Base-by-base conservation (phyloP, 2,797 vertebrate genomes). In the Cryptoprocta ferox region DNA sequence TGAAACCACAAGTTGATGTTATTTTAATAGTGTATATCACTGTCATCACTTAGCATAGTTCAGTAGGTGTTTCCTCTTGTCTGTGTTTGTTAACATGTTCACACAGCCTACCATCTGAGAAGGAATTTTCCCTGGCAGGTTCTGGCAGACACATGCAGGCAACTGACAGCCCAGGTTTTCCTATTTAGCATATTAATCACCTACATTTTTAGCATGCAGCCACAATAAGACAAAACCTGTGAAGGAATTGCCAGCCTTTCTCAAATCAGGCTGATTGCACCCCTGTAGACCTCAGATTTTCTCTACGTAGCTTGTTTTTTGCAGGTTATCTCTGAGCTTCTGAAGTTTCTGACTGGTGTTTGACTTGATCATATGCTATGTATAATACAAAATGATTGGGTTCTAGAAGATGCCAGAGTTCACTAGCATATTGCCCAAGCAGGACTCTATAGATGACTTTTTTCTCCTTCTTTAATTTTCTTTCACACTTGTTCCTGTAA, bases 401-500 rank as follows among this genome's bases (percentile, higher is more conserved):
- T 98, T 98, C 96, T 96, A 96, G 90, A 78, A 94, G 50, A n/a
- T 61, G 30, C 14, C 65, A 76, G 70, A 61, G 5, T 65, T 91
- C 81, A 93, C 65, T 19, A 92, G 39, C 50, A 42, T 90, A 28
- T 28, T 80, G 65, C 28, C 50, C 81, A 35, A 61, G 30, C 53
- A 96, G 39, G 15, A 71, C 9, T 98, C 94, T 89, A 19, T 48
- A 86, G 7, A 94, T 39, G 48, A 96, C 80, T 0, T 15, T 80
- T 37, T 78, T 63, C 53, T 6, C 2, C 2, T 10, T 4, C 7
- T 8, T 21, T 91, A 78, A 89, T 83, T 92, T 89, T 21, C 53
- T 80, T 95, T 94, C 7, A 78, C n/a, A 81, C 5, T 83, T 91
- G 50, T 81, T 93, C 16, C 19, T 96, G 14, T 39, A 89, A 87